These are phyloP conservation scores for Tenrec ecaudatus DNA, from an alignment of 2,113 vertebrate genomes.

Conservation along the genomic window DNA sequence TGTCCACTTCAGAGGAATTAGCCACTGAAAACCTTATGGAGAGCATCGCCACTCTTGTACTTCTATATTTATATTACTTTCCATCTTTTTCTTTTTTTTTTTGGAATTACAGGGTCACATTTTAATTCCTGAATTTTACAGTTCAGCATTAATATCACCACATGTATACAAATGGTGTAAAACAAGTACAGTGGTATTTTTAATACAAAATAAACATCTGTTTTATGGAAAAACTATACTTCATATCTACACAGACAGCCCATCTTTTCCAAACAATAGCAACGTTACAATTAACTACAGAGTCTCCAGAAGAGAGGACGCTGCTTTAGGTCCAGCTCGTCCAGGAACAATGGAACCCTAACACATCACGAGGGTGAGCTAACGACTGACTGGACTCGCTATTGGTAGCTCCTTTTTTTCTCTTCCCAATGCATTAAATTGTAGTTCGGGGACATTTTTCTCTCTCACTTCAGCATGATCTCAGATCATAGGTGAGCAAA, in stretches of 20 bases:
- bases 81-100: slow-evolving; percentile 3
- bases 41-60: neutral
- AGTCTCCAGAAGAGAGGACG: slow-evolving; percentile 89
- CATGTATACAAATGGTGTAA: slow-evolving; percentile 99
- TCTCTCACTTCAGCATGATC: slow-evolving; percentile 86
- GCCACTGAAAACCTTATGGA: too few species aligned
- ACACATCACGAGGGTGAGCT: slow-evolving; percentile 87
- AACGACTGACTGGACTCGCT: slow-evolving; percentile 85
- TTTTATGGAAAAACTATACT: slow-evolving; percentile 93
- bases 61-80: neutral
- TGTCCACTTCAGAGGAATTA: too few species aligned
- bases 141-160: slow-evolving; percentile 93
- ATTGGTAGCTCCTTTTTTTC: slow-evolving; percentile 66
- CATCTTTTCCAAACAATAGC: slow-evolving; percentile 91
- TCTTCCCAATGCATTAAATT: slow-evolving; percentile 76
- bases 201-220: slow-evolving; percentile 97
- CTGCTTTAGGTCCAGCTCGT: slow-evolving; percentile 88
- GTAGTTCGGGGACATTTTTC: slow-evolving; percentile 75
- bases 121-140: slow-evolving; percentile 97
- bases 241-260: slow-evolving; percentile 92
- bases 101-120: slow-evolving; percentile 97
- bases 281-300: slow-evolving; percentile 91
- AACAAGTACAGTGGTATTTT: slow-evolving; percentile 96
- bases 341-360: slow-evolving; percentile 89
- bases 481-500: slow-evolving; percentile 88